Percentiles rank a stretch among this genome's conserved stretches.
These are phyloP conservation scores for Stenopsyche tienmushanensis DNA, from an alignment of 1,140 invertebrate genomes.

Conservation along the genomic window DNA sequence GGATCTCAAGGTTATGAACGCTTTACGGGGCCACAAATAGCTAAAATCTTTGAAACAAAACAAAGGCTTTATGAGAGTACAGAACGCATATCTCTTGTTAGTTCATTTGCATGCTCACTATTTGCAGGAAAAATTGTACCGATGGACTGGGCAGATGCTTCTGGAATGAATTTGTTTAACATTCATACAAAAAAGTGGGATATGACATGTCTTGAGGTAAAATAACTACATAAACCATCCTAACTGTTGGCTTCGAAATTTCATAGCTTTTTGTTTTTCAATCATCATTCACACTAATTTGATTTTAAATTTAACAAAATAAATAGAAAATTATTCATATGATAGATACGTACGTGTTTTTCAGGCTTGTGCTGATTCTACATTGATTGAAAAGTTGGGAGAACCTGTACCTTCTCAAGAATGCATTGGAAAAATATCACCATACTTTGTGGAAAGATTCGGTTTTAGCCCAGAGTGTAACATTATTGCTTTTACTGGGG, in stretches of 20 bases:
- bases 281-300: too few relatives aligned
- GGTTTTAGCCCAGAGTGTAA: conserved; percentile 78
- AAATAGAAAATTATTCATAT: not conserved
- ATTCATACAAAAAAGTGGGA: conserved; percentile 81
- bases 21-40: conserved; percentile 92
- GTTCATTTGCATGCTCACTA: conserved; percentile 87
- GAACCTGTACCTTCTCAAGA: conserved; percentile 67
- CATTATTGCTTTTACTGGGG: conserved; percentile 89
- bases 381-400: conserved; percentile 70
- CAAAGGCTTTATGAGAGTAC: conserved; percentile 77
- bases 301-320: too few relatives aligned
- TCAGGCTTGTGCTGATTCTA: conserved; percentile 67
- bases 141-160: conserved; percentile 90
- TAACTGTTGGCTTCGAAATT: too few relatives aligned
- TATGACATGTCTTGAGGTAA: conserved; percentile 68
- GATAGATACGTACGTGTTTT: not conserved
- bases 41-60: conserved; percentile 77
- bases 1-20: conserved; percentile 92
- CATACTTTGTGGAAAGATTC: conserved; percentile 83
- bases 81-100: conserved; percentile 89
- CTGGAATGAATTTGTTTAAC: conserved; percentile 95
- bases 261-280: too few relatives aligned
- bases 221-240: not conserved
- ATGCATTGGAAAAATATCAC: conserved; percentile 70
- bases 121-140: conserved; percentile 88